Evolutionary conservation across 2,888 invertebrate species (phyloP), one percentile per base, ranked within the genome.

Genomic region (Cheilosia grossa): DNA sequence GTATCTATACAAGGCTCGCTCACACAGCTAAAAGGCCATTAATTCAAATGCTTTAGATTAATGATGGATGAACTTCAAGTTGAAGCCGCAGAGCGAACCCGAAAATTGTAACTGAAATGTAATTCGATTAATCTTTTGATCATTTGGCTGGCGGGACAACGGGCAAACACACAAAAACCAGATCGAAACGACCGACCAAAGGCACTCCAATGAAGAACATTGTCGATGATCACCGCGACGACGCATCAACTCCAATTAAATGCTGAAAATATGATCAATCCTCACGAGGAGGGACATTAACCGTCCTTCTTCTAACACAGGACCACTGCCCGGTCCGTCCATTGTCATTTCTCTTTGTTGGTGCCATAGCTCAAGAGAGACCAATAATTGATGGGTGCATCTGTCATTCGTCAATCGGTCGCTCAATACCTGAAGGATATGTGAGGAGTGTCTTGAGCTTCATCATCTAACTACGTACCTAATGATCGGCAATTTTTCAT

Each of bases 401-500:
- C 85, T 85, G 85, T 85, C 85, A 85, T 81, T 81, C 75, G 85
- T 81, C 77, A 77, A 82, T 82, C 77, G 56, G 58, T 58, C 42
- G 42, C 21, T 75, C 47, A 53, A 51, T 61, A 64, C 64, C 72
- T 79, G 51, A 72, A 70, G 70, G 70, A 64, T 58, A 19, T 37
- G 19, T 21, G 21, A 59, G 72, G 72, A 59, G 79, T 72, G 64
- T 72, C 74, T 66, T 51, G 42, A 54, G 75, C 80, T 37, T 1
- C 10, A 37, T 13, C 37, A 83, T 80, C 82, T 83, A 82, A 83
- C 82, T 83, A 53, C 58, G 9, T 19, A 44, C 83, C 87, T 88
- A 88, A 88, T 88, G 88, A 88, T 87, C 85, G 80, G 87, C 87
- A 87, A 88, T 88, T 88, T 88, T 88, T 88, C 87, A 88, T 87